These are phyloP conservation scores for Brassicogethes aeneus DNA, from an alignment of 2,888 invertebrate genomes.

Conservation along the genomic window DNA sequence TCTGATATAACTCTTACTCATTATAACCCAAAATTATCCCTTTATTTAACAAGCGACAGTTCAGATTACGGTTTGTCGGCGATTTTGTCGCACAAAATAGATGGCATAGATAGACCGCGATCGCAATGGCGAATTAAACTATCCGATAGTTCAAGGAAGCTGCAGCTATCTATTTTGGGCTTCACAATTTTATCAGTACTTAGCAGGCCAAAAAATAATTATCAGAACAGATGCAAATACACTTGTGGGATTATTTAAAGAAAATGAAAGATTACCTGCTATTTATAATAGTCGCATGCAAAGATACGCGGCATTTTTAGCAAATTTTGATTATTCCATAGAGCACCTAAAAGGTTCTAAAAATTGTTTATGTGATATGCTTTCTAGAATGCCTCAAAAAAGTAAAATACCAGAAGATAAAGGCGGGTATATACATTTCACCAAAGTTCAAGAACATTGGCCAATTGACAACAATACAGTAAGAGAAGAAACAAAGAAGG, in stretches of 20 bases:
- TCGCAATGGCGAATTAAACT: constrained; percentile 3
- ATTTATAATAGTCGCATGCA: too few species aligned
- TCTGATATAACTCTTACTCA: too few species aligned
- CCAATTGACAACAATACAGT: not conserved
- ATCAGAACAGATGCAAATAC: not conserved
- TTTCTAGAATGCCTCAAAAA: not conserved
- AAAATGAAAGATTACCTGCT: not conserved
- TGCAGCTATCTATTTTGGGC: constrained; percentile 3
- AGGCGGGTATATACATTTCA: too few species aligned
- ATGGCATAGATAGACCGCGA: constrained; percentile 1
- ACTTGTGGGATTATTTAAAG: not conserved
- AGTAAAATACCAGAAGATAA: not conserved
- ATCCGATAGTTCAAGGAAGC: constrained; percentile 2
- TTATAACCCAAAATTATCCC: too few species aligned
- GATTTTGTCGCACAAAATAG: constrained; percentile 3
- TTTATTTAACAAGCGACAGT: constrained; percentile 2
- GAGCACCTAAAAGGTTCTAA: not conserved
- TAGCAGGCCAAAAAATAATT: constrained; percentile 2
- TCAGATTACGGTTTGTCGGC: too few species aligned
- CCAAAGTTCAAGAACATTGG: not conserved
- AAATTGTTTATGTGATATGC: not conserved
- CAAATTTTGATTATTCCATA: too few species aligned
- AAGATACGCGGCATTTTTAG: too few species aligned
- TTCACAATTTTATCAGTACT: constrained; percentile 2
- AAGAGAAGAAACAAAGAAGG: constrained; percentile 1